Evolutionary conservation across 2,888 invertebrate genomes (phyloP).

Genomic region (Vanessa cardui): DNA sequence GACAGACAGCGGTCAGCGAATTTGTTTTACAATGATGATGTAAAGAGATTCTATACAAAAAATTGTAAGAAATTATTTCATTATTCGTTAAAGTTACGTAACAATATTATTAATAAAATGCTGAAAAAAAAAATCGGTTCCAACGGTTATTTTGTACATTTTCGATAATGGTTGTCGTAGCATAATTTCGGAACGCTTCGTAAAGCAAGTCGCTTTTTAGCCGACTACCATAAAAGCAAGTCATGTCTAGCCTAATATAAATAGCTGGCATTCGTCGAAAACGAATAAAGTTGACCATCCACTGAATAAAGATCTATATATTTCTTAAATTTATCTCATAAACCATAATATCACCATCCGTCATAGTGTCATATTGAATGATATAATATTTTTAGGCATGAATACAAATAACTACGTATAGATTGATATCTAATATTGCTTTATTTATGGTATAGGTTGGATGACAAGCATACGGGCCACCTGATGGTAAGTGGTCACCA

Average conservation of each 20-base stretch:
- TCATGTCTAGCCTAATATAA: conserved; percentile 67
- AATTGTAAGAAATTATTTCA: neutral
- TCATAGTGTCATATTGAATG: no score
- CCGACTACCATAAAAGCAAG: conserved; percentile 61
- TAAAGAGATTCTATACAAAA: neutral
- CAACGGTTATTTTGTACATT: conserved; percentile 12
- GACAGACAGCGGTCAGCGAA: no score
- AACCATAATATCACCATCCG: no score
- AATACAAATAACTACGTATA: no score
- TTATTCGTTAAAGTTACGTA: neutral
- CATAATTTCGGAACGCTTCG: conserved; percentile 60
- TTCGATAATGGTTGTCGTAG: conserved; percentile 62
- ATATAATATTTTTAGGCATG: no score
- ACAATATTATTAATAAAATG: neutral
- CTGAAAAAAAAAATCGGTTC: neutral
- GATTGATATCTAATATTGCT: no score
- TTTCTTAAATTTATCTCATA: no score
- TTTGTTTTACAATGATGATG: no score
- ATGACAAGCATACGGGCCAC: no score
- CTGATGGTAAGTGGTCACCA: no score
- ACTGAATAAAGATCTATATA: conserved; percentile 1
- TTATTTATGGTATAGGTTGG: no score
- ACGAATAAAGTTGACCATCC: conserved; percentile 40
- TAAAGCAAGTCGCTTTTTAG: conserved; percentile 53
- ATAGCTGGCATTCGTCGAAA: conserved; percentile 55